Base-by-base conservation (phyloP, 2,888 invertebrate genomes). In the Ectemnius cavifrons region DNA sequence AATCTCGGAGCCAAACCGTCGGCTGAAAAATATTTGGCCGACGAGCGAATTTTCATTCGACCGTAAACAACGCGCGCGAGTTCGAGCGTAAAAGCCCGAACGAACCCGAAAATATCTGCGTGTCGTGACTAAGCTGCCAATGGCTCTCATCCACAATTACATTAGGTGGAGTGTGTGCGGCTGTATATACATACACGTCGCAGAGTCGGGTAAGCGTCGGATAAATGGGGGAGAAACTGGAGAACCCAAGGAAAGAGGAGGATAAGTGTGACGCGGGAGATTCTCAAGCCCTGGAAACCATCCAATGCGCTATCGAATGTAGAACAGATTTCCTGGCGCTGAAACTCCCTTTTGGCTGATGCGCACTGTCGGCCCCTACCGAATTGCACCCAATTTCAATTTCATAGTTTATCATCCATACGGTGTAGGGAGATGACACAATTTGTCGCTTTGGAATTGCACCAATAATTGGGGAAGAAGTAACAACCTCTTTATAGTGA, bases 41-140 rank as follows among this genome's bases (percentile, higher is more conserved):
- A 61, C 74, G 84, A 71, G 85, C 74, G 85, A 84, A 84, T 84
- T 86, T 85, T 82, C 82, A 82, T 85, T 81, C 67, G 84, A 79
- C 80, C 83, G 84, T 86, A 86, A 86, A 86, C 81, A 83, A 74
- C 56, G 77, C 75, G 67, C 77, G 67, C 63, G 69, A 75, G 73
- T 69, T 77, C 77, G 76, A 80, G 78, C 84, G 85, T 85, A 84
- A 85, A 85, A 84, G 83, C 85, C 82, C 66, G 71, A 75, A 56
- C 79, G 75, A 73, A 81, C 76, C 65, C 83, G 83, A 84, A 85
- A 86, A 86, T 84, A 85, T 83, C 79, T 73, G 69, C 76, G 73
- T 77, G 77, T 76, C 79, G 77, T 69, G 75, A 57, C 61, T 65
- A 20, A 11, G 66, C 63, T 60, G 56, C 61, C 67, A 49, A 28